phyloP scores from a whole-genome alignment of 2,113 vertebrate genomes.

The Chloroceryle aenea region DNA sequence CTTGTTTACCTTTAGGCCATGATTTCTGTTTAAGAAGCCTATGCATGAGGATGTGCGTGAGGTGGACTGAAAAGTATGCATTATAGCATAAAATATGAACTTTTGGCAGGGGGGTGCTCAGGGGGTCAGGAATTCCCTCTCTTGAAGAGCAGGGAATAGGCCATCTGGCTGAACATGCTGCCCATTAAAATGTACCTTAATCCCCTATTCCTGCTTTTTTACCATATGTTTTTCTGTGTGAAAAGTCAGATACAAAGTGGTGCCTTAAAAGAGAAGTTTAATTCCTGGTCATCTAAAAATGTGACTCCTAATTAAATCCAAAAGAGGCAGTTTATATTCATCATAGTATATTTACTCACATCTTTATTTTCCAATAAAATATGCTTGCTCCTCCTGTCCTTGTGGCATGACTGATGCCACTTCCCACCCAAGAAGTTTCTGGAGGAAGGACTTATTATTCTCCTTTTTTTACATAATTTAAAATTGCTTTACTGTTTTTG shows the following conservation, averaged over 20 bases:
- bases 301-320: slow-evolving; percentile 59
- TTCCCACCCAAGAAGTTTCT: slow-evolving; percentile 52
- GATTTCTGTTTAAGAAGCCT: neutral
- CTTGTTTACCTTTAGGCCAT: neutral
- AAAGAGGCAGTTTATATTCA: slow-evolving; percentile 61
- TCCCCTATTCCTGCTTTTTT: slow-evolving; percentile 61
- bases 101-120: neutral
- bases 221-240: slow-evolving; percentile 53
- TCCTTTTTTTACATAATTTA: neutral
- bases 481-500: neutral
- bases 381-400: neutral
- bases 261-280: slow-evolving; percentile 29
- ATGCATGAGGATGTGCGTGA: neutral
- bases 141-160: slow-evolving; percentile 17
- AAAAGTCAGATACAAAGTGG: slow-evolving; percentile 48
- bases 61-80: neutral
- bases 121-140: too few species aligned
- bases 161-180: slow-evolving; percentile 58
- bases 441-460: neutral
- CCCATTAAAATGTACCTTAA: slow-evolving; percentile 66
- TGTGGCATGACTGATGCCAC: slow-evolving; percentile 14
- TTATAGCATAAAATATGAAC: neutral
- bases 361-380: slow-evolving; percentile 67
- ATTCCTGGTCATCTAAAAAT: slow-evolving; percentile 52
- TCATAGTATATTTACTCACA: slow-evolving; percentile 37